phyloP scores from a whole-genome alignment of 2,797 vertebrate genomes.

The Pantherophis alleghaniensis region DNA sequence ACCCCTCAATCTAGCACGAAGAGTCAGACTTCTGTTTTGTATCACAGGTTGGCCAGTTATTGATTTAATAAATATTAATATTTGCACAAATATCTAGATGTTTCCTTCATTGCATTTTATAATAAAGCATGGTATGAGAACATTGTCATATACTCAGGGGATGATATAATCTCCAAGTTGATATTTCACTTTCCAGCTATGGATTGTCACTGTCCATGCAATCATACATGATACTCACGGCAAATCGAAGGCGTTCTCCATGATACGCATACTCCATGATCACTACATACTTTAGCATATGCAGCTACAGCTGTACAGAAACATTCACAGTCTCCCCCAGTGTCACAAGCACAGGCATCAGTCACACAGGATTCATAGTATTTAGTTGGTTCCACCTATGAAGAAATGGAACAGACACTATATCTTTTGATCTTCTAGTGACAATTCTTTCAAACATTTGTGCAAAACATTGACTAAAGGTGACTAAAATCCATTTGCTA shows the following conservation, averaged over 20 bases:
- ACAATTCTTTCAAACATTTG: not conserved
- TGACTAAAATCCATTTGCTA: not conserved
- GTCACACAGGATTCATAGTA: constrained; percentile 88
- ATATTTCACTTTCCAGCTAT: not conserved
- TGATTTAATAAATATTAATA: not conserved
- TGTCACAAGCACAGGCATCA: constrained; percentile 89
- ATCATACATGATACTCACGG: constrained; percentile 79
- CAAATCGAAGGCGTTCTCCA: constrained; percentile 89
- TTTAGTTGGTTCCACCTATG: constrained; percentile 83
- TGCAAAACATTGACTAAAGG: not conserved
- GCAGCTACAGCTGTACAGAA: constrained; percentile 90
- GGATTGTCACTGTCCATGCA: not conserved
- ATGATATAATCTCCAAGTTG: not conserved
- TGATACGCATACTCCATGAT: constrained; percentile 77
- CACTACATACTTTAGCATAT: constrained; percentile 85
- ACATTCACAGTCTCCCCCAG: constrained; percentile 91
- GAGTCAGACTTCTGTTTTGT: not conserved
- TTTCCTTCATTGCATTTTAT: not conserved
- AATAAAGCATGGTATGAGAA: not conserved
- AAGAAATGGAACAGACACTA: constrained; percentile 7
- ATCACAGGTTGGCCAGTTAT: not conserved
- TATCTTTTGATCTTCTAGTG: not conserved
- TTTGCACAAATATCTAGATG: not conserved
- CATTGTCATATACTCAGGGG: not conserved
- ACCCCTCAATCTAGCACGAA: not conserved